A percentile compares a stretch with the other conserved stretches of the same genome.
Conservation (phyloP, 2,888 invertebrate genomes). For the Ectropis crepuscularia region DNA sequence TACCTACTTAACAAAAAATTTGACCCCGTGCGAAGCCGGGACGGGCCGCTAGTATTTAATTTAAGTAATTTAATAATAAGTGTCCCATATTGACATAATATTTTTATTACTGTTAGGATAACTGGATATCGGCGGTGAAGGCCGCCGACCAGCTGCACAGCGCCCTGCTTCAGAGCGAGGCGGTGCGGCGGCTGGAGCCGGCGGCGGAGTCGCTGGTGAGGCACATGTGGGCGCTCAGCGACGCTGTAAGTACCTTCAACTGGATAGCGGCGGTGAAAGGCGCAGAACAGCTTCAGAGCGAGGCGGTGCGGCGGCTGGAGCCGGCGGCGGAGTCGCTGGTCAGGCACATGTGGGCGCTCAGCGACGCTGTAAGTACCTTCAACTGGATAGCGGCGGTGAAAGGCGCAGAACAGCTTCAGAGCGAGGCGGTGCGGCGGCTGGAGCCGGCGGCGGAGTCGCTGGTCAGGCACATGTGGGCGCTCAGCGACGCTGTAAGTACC, state of each 20-base stretch:
- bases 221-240: conserved; percentile 81
- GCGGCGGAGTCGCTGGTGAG: conserved; percentile 71
- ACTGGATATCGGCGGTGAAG: conserved; percentile 79
- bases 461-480: conserved; percentile 80
- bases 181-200: conserved; percentile 70
- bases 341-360: conserved; percentile 80
- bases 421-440: conserved; percentile 61
- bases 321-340: conserved; percentile 72
- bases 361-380: conserved; percentile 66
- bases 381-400: too few species aligned
- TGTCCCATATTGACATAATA: too few species aligned
- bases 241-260: conserved; percentile 62
- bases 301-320: conserved; percentile 67
- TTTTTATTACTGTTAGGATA: conserved; percentile 58
- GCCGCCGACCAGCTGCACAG: conserved; percentile 79
- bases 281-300: conserved; percentile 27
- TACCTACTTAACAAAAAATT: too few species aligned
- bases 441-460: conserved; percentile 74
- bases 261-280: too few species aligned
- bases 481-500: conserved; percentile 69
- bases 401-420: too few species aligned
- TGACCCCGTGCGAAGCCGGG: too few species aligned
- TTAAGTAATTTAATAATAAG: too few species aligned
- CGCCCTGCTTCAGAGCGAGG: conserved; percentile 64
- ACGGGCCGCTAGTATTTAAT: too few species aligned